Base-by-base conservation (phyloP, 1,140 invertebrate genomes). In the Teleogryllus occipitalis region DNA sequence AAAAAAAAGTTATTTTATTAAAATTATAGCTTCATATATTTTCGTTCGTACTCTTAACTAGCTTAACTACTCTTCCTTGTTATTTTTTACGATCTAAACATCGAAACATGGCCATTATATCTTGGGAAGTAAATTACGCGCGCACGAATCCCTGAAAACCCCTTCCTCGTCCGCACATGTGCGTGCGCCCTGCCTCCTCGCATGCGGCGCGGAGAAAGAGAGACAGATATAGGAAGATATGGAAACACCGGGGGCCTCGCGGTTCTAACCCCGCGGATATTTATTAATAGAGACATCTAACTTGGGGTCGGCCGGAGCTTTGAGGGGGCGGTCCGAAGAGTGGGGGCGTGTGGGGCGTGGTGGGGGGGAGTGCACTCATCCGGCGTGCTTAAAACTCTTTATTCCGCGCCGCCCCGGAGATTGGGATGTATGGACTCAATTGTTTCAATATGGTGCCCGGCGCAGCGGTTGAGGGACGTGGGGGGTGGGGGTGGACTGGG, bases 361-460 rank as follows among this genome's bases (percentile, higher is more conserved):
- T 39, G 27, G 27, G 27, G 27, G 27, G 27, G 27, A 5, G 5
- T 39, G 27, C 27, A 39, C 27, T 39, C 27, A 39, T 39, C 27
- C 27, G 27, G 27, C 27, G 27, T 39, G 27, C 27, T 39, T 39
- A 5, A 39, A 39, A 39, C 27, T 39, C 27, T 39, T 39, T 39
- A 39, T 39, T 2, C 27, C 27, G 75, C n/a, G 14, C 46, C 47
- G 75, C 0, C 6, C 8, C 27, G 75, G 39, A 74, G n/a, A 76
- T 39, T 22, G 77, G 22, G 77, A 21, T 76, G 15, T 76, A 76
- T 76, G 48, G 15, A 65, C 48, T 65, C 77, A 78, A 78, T 78
- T 78, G 77, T 22, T 49, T 49, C 77, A 78, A 78, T 78, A 49
- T 78, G 77, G 47, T 47, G 48, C 77, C 46, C 47, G 27, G 8